These are phyloP conservation scores for fruit fly (Drosophila melanogaster) DNA, from an alignment of 1,140 invertebrate genomes.

Conservation along the genomic window Release_6_plus_ISO1_MT NT_037436.4:19219001-19219500, in stretches of 20 bases:
- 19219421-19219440: conserved; percentile 76
- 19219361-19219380: conserved; percentile 25
- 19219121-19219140: conserved; percentile 52
- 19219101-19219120: not conserved
- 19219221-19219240: conserved; percentile 69
- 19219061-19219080: too few relatives aligned
- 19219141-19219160: conserved; percentile 22
- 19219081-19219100: conserved; percentile 4
- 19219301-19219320: not conserved
- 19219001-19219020: not conserved
- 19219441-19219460: conserved; percentile 52
- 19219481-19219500: not conserved
- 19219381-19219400: conserved; percentile 76
- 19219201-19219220: conserved; percentile 54
- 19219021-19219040: conserved; percentile 20
- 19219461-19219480: conserved; percentile 45
- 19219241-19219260: conserved; percentile 64
- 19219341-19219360: conserved; percentile 2
- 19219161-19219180: conserved; percentile 60
- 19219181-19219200: conserved; percentile 50
- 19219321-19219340: not conserved
- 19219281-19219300: not conserved
- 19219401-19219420: conserved; percentile 82
- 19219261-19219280: conserved; percentile 7
- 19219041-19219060: too few relatives aligned